Percentiles rank a stretch among this genome's conserved stretches.
Conservation (phyloP, 2,888 invertebrate species). For the Polydrusus pterygomalis region DNA sequence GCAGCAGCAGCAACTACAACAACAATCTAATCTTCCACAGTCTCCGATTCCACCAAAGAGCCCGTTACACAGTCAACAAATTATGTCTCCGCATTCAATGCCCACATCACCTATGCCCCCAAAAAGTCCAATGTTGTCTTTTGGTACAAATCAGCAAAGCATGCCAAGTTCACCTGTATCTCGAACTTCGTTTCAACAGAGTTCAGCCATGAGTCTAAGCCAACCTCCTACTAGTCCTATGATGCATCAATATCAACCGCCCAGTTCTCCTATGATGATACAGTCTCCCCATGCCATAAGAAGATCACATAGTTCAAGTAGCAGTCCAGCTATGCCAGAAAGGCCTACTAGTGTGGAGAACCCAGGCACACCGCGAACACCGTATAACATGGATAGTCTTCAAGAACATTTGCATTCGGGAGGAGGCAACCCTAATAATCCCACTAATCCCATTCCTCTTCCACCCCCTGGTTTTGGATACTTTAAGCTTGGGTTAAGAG, state of each 20-base stretch:
- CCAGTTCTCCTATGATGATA: constrained; percentile 70
- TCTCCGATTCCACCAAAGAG: constrained; percentile 76
- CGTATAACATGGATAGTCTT: constrained; percentile 64
- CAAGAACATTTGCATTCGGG: constrained; percentile 57
- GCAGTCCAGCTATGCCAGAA: constrained; percentile 76
- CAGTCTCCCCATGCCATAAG: constrained; percentile 75
- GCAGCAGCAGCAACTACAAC: constrained; percentile 57
- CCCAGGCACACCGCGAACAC: constrained; percentile 74
- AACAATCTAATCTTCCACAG: constrained; percentile 67
- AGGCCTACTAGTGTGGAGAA: constrained; percentile 77
- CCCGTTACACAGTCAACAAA: constrained; percentile 71
- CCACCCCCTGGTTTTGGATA: constrained; percentile 78
- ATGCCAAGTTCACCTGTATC: constrained; percentile 77
- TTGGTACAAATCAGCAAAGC: constrained; percentile 67
- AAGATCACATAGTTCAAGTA: constrained; percentile 74
- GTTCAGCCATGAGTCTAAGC: constrained; percentile 52
- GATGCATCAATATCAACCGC: constrained; percentile 74
- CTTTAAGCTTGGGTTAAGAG: constrained; percentile 77
- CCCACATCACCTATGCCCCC: constrained; percentile 72
- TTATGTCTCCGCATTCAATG: constrained; percentile 71
- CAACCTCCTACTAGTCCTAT: constrained; percentile 74
- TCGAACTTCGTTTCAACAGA: constrained; percentile 73
- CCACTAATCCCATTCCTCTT: constrained; percentile 75
- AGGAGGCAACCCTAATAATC: constrained; percentile 74
- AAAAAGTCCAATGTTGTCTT: constrained; percentile 69